Base-by-base conservation (phyloP, 2,113 vertebrate genomes). In the Menura novaehollandiae region DNA sequence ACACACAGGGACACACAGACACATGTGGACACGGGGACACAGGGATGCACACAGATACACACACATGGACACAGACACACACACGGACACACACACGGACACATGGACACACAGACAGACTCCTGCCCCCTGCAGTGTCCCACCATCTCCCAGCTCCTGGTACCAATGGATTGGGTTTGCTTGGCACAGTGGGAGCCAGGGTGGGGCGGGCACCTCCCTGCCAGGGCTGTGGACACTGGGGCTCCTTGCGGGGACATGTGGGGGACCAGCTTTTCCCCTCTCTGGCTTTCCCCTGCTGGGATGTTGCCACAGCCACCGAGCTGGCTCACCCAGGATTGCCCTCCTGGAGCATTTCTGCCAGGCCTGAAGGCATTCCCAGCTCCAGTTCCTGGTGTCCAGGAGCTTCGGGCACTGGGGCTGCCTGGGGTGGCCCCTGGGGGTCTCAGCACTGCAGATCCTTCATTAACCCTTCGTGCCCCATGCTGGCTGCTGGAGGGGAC, bases 141-240 rank as follows among this genome's bases (percentile, higher is more conserved):
- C 46, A 13, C 23, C 11, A 0, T 7, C 44, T 30, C 26, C 39
- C 39, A 18, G 15, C 20, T 82, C 59, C 59, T 52, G 15, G 71
- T 56, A 52, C 76, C 71, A 6, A 0, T 20, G 52, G 76, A 28
- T 3, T 41, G 9, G 39, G 0, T 76, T 60, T 52, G 4, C 47
- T 3, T 3, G 2, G 59, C 27, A 13, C 32, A 3, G 27, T 0
- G 39, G 59, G 32, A 55, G 52, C 39, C 2, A 1, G 56, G n/a
- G 30, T 72, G 59, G 60, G 7, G 2, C 27, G 68, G 33, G 62
- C 55, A 33, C 13, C 15, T 53, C 53, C 30, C 32, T 44, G 59
- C 59, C 6, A 4, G 26, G n/a, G 51, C 26, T 63, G 32, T 33
- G 56, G 11, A 46, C 0, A 4, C 37, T 11, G 39, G 26, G 30